Evolutionary conservation across 2,888 invertebrate genomes (phyloP), one percentile per base, ranked within the genome.

Genomic region (Malthinus seriepunctatus): DNA sequence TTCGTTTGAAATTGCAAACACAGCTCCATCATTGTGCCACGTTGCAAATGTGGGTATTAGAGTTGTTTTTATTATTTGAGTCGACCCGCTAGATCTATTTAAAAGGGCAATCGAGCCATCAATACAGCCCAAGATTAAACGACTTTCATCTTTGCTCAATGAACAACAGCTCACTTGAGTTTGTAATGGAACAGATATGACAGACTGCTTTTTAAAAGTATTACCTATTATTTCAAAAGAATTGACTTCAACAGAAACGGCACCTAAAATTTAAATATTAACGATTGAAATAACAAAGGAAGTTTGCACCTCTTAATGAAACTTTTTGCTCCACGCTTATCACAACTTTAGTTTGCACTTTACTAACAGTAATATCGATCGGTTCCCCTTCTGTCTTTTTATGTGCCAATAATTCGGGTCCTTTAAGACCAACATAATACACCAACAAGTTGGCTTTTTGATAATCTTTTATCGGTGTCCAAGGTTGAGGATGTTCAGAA

Each of bases 371-470:
- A 32, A 93, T 90, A 72, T 86, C 86, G n/a, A 95, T 77, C 0
- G 94, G 93, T 79, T 95, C 95, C 76, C 90, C 90, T 76, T 95
- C 94, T 33, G 95, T 88, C 78, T 91, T 89, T 70, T 90, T 89
- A 72, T 89, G 93, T 47, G 91, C 89, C 54, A 90, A 76, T 35
- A 94, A 81, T 68, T 89, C 89, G 60, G 93, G 82, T 71, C 89
- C 88, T 61, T 75, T 66, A 31, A 69, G 61, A 46, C 77, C 76
- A 45, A 78, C 70, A 75, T 75, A 76, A 62, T 95, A 92, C 0
- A 96, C 82, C 73, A 94, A 91, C 58, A 95, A 83, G 78, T 96
- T 96, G 6, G 95, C 93, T 66, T 92, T 85, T 76, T 96, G 94
- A 74, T 91, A 90, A 68, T 93, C 88, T 71, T 87, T 87, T 32